These are phyloP conservation scores for Campylomormyrus numenius DNA, from an alignment of 2,113 vertebrate genomes.

Conservation along the genomic window DNA sequence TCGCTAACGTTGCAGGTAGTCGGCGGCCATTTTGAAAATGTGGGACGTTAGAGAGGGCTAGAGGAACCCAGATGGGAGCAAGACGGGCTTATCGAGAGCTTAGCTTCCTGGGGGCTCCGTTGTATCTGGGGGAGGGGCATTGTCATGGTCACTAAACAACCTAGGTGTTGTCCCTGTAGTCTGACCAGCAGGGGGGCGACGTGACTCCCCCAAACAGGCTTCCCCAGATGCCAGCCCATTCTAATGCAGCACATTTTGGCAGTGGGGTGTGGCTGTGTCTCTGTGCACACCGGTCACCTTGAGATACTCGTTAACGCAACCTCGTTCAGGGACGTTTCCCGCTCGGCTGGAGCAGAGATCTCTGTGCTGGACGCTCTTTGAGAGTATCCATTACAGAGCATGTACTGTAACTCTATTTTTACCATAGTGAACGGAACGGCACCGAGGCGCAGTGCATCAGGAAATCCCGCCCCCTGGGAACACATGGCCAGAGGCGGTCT, in stretches of 20 bases:
- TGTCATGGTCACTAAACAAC: neutral
- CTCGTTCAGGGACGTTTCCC: neutral
- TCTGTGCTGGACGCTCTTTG: neutral
- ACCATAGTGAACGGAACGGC: neutral
- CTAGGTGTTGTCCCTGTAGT: neutral
- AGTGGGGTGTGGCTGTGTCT: neutral
- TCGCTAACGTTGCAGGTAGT: too few species aligned
- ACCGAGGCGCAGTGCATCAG: neutral
- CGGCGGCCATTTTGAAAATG: neutral
- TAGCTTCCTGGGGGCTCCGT: neutral
- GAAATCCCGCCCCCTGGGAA: neutral
- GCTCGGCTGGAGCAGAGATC: neutral
- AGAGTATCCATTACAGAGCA: neutral
- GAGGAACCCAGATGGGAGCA: neutral
- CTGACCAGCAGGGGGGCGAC: neutral
- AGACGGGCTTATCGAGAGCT: neutral
- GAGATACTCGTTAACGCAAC: neutral
- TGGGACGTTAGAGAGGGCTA: neutral
- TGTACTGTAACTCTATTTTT: slow-evolving; percentile 8
- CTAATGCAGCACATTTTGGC: neutral
- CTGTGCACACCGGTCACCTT: neutral
- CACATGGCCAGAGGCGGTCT: neutral
- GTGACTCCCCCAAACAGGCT: neutral
- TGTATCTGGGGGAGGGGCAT: neutral
- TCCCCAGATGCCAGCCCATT: neutral